Base-by-base conservation (phyloP, 2,888 invertebrate genomes). In the Tetragnatha montana region DNA sequence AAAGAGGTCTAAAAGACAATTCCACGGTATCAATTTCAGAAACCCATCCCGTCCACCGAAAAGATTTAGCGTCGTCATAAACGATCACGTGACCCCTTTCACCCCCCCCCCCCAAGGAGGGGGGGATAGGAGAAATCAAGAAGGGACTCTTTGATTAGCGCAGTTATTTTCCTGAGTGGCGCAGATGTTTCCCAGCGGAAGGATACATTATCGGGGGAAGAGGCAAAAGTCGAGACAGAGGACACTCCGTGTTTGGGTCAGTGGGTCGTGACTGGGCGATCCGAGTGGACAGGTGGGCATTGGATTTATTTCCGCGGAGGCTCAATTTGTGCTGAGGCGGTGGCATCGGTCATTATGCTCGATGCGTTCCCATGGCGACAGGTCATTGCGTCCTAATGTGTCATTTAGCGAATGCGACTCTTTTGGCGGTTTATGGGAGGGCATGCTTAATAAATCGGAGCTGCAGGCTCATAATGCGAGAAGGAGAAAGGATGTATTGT, bases 151-250 rank as follows among this genome's bases (percentile, higher is more conserved):
- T 87, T 87, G 87, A 87, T 87, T 87, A 87, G 87, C 87, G 81
- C 87, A 87, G 75, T 87, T 87, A 81, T 81, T 87, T 87, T 70
- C 69, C 81, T 87, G 87, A 87, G 87, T 8, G 81, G 50, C 60
- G 76, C 87, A 87, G 87, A 87, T 87, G 87, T 70, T 87, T 87
- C 87, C 87, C 87, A 17, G 81, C 75, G 81, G 87, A 87, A 69
- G 81, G 81, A 87, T 87, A 87, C 87, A 74, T 81, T 87, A 75
- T 81, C 81, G 69, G 74, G 74, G 75, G n/a, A 17, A 76, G 22
- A 35, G 69, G 22, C 68, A 22, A 84, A 60, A 69, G 76, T 69
- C 68, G 69, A 70, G 17, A 74, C 73, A 76, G 74, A 82, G 74
- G 83, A 47, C 60, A 73, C 35, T 47, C 68, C 68, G 35, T 79